A percentile compares a stretch with the other conserved stretches of the same genome.
Evolutionary conservation across 2,113 vertebrate species (phyloP).

Genomic region (Cololabis saira): DNA sequence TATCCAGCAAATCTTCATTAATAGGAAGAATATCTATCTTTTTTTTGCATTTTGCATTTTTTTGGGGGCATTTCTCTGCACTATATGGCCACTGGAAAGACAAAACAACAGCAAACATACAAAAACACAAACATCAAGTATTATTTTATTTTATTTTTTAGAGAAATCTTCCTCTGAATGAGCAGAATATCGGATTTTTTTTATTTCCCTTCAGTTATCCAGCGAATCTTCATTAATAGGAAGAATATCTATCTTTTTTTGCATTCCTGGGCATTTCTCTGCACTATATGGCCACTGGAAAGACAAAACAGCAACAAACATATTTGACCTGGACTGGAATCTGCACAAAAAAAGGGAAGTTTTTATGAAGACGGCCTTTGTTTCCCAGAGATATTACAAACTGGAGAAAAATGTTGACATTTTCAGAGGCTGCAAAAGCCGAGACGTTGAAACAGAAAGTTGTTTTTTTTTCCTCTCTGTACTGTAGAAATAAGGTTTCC

Average conservation of each 20-base stretch:
- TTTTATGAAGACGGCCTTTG: neutral
- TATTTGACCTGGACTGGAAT: neutral
- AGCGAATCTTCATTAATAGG: constrained; percentile 25
- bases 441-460: constrained; percentile 9
- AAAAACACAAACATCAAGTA: neutral
- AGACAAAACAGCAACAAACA: neutral
- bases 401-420: neutral
- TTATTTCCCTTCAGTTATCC: constrained; percentile 36
- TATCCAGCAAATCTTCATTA: constrained; percentile 27
- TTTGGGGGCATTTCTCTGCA: constrained; percentile 42
- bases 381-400: neutral
- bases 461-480: constrained; percentile 17
- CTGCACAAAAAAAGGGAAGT: neutral
- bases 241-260: constrained; percentile 24
- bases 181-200: constrained; percentile 1
- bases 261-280: constrained; percentile 40
- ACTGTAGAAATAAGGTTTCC: constrained; percentile 22
- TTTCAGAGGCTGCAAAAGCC: neutral
- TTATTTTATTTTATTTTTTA: constrained; percentile 15
- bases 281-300: constrained; percentile 36
- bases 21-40: constrained; percentile 15
- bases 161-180: constrained; percentile 17
- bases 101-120: constrained; percentile 33
- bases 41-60: constrained; percentile 35
- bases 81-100: constrained; percentile 29